Conservation (phyloP, 2,888 invertebrate species). For the Andrena bucephala region DNA sequence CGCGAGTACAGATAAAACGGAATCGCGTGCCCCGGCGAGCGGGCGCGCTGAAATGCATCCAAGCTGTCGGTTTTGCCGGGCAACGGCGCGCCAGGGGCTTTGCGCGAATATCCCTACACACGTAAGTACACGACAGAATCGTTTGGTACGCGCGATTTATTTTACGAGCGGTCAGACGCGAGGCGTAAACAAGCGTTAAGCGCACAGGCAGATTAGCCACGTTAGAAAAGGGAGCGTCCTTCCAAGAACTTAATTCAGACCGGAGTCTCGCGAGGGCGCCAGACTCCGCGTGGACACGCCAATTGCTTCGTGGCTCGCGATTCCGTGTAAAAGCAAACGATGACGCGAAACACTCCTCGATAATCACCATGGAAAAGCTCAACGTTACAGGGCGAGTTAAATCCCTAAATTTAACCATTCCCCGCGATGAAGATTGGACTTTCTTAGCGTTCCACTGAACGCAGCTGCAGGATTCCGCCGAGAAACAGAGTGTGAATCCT, state of each 20-base stretch:
- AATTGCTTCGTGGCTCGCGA: slow-evolving; percentile 19
- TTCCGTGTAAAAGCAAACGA: slow-evolving; percentile 2
- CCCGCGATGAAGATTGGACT: background rate
- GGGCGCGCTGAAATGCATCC: slow-evolving; percentile 24
- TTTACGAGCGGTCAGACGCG: slow-evolving; percentile 37
- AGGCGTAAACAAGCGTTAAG: slow-evolving; percentile 52
- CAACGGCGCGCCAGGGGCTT: slow-evolving; percentile 30
- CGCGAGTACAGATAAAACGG: slow-evolving; percentile 42
- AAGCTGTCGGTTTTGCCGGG: slow-evolving; percentile 18
- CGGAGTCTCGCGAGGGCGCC: slow-evolving; percentile 11
- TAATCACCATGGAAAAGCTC: background rate
- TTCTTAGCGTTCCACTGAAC: background rate
- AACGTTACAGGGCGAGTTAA: background rate
- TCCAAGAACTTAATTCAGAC: slow-evolving; percentile 41
- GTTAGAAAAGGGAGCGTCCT: slow-evolving; percentile 9
- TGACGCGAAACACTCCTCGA: background rate
- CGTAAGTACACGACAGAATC: slow-evolving; percentile 38
- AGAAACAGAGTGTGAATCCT: background rate
- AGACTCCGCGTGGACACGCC: background rate
- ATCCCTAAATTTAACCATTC: background rate
- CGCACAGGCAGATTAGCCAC: slow-evolving; percentile 44
- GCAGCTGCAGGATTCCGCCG: background rate
- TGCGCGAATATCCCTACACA: slow-evolving; percentile 29
- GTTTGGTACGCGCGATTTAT: slow-evolving; percentile 41
- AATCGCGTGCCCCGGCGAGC: slow-evolving; percentile 51